phyloP scores from a whole-genome alignment of 1,140 invertebrate genomes.

The Brachionus calyciflorus region DNA sequence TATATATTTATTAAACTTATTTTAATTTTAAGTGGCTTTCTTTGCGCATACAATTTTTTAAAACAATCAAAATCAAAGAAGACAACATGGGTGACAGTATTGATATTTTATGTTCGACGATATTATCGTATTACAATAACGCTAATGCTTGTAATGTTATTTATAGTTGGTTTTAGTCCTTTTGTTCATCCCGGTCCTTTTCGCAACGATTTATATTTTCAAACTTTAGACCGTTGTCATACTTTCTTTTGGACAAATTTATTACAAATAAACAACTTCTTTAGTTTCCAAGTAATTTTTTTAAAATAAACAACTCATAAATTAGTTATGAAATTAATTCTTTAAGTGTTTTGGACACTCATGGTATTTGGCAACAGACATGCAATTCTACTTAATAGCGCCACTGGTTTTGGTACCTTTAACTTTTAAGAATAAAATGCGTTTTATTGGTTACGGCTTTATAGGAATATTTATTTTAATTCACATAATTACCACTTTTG shows the following conservation, averaged over 20 bases:
- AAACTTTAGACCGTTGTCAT: neutral
- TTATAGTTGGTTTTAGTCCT: constrained; percentile 15
- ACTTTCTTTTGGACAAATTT: neutral
- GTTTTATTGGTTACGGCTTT: constrained; percentile 4
- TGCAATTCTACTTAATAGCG: constrained; percentile 71
- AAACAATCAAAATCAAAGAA: neutral
- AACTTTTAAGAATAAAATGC: neutral
- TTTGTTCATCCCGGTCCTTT: constrained; percentile 1
- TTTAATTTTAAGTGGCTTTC: constrained; percentile 9
- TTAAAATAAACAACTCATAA: neutral
- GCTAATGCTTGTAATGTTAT: neutral
- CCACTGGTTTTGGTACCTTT: constrained; percentile 64
- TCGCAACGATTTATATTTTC: neutral
- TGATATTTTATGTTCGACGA: neutral
- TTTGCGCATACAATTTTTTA: constrained; percentile 4
- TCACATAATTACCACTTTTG: constrained; percentile 47
- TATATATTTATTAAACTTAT: no score
- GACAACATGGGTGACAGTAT: neutral
- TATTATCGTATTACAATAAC: constrained; percentile 23
- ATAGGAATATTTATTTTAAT: constrained; percentile 48
- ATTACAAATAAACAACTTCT: neutral
- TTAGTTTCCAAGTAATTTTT: neutral
- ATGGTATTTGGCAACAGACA: constrained; percentile 78
- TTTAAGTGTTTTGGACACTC: constrained; percentile 50
- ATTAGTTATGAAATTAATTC: no score